These are phyloP conservation scores for Orthosia cruda DNA, from an alignment of 2,888 invertebrate genomes.

Conservation along the genomic window DNA sequence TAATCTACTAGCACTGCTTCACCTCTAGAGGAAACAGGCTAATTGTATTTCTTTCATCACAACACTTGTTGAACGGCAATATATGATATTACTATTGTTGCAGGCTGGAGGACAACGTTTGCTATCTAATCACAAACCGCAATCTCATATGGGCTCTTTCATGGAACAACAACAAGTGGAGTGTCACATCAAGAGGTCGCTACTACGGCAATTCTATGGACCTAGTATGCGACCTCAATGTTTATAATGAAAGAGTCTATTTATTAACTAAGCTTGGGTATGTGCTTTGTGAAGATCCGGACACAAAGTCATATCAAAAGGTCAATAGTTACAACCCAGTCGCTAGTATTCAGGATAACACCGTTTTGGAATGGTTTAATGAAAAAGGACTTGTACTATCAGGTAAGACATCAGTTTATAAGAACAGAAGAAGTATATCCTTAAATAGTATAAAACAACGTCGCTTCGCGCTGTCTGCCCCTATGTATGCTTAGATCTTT, in stretches of 20 bases:
- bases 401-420: slow-evolving; percentile 68
- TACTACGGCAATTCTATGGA: slow-evolving; percentile 63
- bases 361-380: slow-evolving; percentile 65
- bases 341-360: background rate
- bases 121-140: slow-evolving; percentile 64
- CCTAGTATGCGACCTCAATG: slow-evolving; percentile 59
- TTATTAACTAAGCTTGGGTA: slow-evolving; percentile 72
- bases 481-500: too few species aligned
- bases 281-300: slow-evolving; percentile 46
- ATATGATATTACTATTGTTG: slow-evolving; percentile 28
- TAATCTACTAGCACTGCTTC: too few species aligned
- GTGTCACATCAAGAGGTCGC: slow-evolving; percentile 57
- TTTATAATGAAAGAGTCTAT: slow-evolving; percentile 66
- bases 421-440: background rate
- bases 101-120: slow-evolving; percentile 71
- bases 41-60: background rate
- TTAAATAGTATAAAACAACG: too few species aligned
- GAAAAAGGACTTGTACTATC: slow-evolving; percentile 67
- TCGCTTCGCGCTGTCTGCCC: too few species aligned
- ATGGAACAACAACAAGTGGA: slow-evolving; percentile 57
- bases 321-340: slow-evolving; percentile 2
- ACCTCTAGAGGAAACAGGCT: too few species aligned
- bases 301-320: slow-evolving; percentile 31
- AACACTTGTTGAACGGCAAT: background rate
- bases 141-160: slow-evolving; percentile 52